Base-by-base conservation (phyloP, 2,888 invertebrate species). In the Pantelozetes paolii region DNA sequence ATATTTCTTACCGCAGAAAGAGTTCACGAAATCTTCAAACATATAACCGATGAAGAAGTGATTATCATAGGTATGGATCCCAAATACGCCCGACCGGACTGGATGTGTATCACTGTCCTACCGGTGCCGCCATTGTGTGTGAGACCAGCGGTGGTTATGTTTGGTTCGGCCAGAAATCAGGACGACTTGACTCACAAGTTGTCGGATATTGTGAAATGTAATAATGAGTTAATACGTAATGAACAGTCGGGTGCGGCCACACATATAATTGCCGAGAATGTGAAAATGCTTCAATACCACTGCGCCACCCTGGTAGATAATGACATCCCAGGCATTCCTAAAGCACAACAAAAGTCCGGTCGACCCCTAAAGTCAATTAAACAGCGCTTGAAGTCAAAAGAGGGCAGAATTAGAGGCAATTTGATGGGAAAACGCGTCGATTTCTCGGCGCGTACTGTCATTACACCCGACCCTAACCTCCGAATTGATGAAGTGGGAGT, bases 361-460 rank as follows among this genome's bases (percentile, higher is more conserved):
- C 91, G 99, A 82, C 99, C 99, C 0, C 84, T 99, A 11, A 99
- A 99, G 85, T 96, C 99, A 0, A 87, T 99, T 72, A 99, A 99
- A 83, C 93, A 97, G 3, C 88, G 99, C 67, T 79, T 87, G 76
- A 98, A 98, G 84, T 97, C 98, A 26, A 99, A 99, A 82, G 99
- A 99, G 88, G 99, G 99, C 0, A 87, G 99, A 80, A 98, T 99
- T 80, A 87, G 99, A 83, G 99, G 99, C 80, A 99, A 99, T 83
- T 88, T 99, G 80, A 99, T 99, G 99, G 99, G 99, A 73, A 99
- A 99, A 83, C 94, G 99, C 86, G 99, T 99, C 0, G 99, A 99
- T 82, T 99, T 99, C 82, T 98, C 98, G 0, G 99, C 97, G 6
- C 90, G 99, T 83, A 99, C 99, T 80, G 99, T 99, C 80, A 95